Conservation (phyloP, 2,888 invertebrate genomes). For the Oscheius sp. region DNA sequence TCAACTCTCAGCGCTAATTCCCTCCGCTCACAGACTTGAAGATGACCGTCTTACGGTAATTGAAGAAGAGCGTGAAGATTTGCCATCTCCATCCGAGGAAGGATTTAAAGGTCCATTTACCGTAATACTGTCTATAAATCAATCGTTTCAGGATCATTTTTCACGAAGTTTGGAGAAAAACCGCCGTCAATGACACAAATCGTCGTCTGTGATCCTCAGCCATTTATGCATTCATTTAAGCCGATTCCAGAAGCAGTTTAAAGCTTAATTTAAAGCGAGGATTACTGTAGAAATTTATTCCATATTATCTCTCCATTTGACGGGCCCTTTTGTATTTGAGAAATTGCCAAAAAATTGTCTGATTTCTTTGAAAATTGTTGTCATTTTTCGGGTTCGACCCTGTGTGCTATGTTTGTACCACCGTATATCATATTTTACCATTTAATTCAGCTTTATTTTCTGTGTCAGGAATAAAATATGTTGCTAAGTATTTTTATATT, state of each 20-base stretch:
- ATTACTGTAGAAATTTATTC: neutral
- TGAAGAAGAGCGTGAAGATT: constrained; percentile 31
- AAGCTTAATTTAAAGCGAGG: too few relatives aligned
- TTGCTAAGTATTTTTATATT: too few relatives aligned
- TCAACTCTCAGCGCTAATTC: constrained; percentile 8
- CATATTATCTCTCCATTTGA: neutral
- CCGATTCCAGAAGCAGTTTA: constrained; percentile 19
- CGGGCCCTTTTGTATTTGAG: neutral
- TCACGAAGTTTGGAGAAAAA: neutral
- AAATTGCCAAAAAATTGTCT: constrained; percentile 7
- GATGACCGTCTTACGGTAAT: constrained; percentile 32
- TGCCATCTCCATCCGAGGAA: constrained; percentile 25
- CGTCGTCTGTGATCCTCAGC: constrained; percentile 21
- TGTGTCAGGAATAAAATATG: too few relatives aligned
- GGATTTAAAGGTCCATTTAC: neutral
- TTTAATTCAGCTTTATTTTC: too few relatives aligned
- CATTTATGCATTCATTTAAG: constrained; percentile 19
- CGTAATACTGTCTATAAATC: neutral
- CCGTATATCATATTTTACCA: too few relatives aligned
- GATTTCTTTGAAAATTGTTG: neutral
- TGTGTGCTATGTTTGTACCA: constrained; percentile 2
- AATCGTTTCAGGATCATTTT: constrained; percentile 2
- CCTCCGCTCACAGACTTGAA: constrained; percentile 7
- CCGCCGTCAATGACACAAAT: constrained; percentile 1
- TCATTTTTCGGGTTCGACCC: constrained; percentile 4